Evolutionary conservation across 2,888 invertebrate species (phyloP), one percentile per base, ranked within the genome.

Genomic region (Trimorus sp.): DNA sequence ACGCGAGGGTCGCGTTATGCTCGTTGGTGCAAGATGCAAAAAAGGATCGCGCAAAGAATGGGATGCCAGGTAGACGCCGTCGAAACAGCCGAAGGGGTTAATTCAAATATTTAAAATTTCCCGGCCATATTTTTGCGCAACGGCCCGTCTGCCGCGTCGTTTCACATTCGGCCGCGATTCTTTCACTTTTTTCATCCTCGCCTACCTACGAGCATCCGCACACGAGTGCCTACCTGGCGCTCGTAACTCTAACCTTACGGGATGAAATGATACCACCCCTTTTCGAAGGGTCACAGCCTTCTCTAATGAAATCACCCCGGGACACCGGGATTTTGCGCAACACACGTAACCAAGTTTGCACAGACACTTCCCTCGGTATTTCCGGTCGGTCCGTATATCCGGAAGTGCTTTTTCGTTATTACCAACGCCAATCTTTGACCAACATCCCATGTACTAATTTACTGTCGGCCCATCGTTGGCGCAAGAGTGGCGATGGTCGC

Each of bases 71-170:
- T 82, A 84, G 84, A 82, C 58, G 78, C 60, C 36, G 49, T 66
- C 76, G 69, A 79, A 77, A 70, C 38, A 77, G 73, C 71, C 82
- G 75, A 87, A 89, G 88, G 90, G 90, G 85, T 91, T 91, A 90
- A 91, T 91, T 91, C 91, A 90, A 90, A 91, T 91, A 91, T 91
- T 91, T 88, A 89, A 91, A 90, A 91, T 89, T 89, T 89, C 86
- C 87, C 87, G 82, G 80, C 83, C 84, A 83, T 86, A 89, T 88
- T 90, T 91, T 90, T 90, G 90, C 90, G 89, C 87, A 90, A 91
- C 90, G 89, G 88, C 82, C 77, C 79, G 73, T 70, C 59, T 73
- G 60, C 60, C 60, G 59, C 53, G 48, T 71, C 59, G 36, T 71
- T 79, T 77, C 56, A 68, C 78, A 79, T 66, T 68, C 66, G 51